Conservation (phyloP, 2,888 invertebrate species). For the Trichopoda pennipes region DNA sequence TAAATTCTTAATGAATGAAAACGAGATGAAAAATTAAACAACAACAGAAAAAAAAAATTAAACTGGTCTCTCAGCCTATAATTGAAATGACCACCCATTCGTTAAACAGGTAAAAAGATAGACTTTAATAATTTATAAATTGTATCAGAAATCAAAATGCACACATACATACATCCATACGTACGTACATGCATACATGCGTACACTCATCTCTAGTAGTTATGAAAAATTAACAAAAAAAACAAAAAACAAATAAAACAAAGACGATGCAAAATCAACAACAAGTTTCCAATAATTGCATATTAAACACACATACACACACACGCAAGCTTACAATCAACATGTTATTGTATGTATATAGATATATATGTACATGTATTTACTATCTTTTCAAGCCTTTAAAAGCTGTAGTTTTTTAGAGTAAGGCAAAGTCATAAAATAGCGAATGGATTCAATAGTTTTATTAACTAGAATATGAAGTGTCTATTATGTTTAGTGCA, state of each 20-base stretch:
- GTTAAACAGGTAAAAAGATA: constrained; percentile 57
- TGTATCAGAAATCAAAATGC: constrained; percentile 1
- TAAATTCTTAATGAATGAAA: constrained; percentile 68
- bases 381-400: background rate
- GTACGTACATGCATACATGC: no score
- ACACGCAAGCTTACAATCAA: no score
- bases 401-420: constrained; percentile 12
- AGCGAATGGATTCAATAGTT: constrained; percentile 51
- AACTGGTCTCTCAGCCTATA: constrained; percentile 56
- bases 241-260: background rate
- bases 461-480: constrained; percentile 48
- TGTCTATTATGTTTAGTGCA: constrained; percentile 22
- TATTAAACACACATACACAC: constrained; percentile 9
- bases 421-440: constrained; percentile 39
- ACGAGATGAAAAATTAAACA: constrained; percentile 55
- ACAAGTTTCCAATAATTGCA: constrained; percentile 51
- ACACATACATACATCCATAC: background rate
- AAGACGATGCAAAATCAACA: constrained; percentile 44
- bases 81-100: constrained; percentile 67
- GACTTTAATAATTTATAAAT: constrained; percentile 51
- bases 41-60: constrained; percentile 16
- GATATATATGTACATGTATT: background rate
- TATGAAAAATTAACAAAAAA: background rate
- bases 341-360: background rate
- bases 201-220: no score